Evolutionary conservation across 2,113 vertebrate species (phyloP).

Genomic region (Cyanistes caeruleus): DNA sequence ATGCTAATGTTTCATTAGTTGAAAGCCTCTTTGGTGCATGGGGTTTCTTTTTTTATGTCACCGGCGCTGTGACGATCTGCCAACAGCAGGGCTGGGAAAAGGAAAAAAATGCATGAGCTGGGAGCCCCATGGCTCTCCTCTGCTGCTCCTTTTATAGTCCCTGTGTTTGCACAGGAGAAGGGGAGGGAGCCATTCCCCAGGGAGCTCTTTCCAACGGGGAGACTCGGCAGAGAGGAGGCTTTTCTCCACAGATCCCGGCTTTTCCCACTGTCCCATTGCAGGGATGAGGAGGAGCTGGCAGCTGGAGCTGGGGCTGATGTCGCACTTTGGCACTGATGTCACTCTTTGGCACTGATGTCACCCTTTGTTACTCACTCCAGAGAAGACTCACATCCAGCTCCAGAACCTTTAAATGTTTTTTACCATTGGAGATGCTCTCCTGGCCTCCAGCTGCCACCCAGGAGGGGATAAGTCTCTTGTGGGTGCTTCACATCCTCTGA

Average conservation of each 20-base stretch:
- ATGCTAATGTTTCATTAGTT: conserved; percentile 93
- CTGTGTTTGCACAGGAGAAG: conserved; percentile 2
- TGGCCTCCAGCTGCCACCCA: not conserved
- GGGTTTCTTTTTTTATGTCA: conserved; percentile 75
- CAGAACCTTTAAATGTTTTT: not conserved
- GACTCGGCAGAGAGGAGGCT: not conserved
- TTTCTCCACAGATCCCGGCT: not conserved
- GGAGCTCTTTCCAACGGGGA: not conserved
- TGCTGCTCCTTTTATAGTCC: conserved; percentile 25
- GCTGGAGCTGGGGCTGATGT: not conserved
- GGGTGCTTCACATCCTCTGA: not conserved
- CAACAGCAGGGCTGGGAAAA: conserved; percentile 55
- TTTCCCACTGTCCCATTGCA: not conserved
- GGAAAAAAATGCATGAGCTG: conserved; percentile 21
- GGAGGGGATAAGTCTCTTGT: not conserved
- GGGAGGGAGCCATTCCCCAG: not conserved
- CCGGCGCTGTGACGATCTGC: conserved; percentile 31
- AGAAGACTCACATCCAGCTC: not conserved
- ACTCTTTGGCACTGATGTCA: not conserved
- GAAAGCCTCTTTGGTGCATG: conserved; percentile 72
- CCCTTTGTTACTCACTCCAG: not conserved
- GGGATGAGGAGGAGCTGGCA: not conserved
- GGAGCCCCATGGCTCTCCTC: conserved; percentile 54
- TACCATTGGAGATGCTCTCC: not conserved
- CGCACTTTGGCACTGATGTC: not conserved